phyloP scores from a whole-genome alignment of 2,888 invertebrate species.

The Cerastis rubricosa region DNA sequence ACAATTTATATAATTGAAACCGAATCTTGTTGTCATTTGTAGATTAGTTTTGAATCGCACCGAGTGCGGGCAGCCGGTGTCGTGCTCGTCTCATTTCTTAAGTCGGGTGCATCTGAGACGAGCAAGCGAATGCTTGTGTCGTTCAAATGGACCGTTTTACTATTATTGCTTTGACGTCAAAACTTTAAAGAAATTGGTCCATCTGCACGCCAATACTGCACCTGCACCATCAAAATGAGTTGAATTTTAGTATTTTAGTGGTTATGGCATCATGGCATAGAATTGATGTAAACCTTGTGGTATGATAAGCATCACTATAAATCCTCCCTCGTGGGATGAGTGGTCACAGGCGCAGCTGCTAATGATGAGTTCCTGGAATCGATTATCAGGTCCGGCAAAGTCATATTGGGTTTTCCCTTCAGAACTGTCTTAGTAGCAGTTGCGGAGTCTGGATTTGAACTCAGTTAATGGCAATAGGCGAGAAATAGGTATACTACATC shows the following conservation, averaged over 20 bases:
- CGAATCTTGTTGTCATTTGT: constrained; percentile 47
- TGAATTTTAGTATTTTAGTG: not conserved
- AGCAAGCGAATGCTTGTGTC: not conserved
- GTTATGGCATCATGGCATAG: not conserved
- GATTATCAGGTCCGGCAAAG: not conserved
- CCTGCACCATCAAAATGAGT: not conserved
- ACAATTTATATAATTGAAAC: constrained; percentile 59
- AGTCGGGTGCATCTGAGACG: constrained; percentile 22
- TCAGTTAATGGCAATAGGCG: not conserved
- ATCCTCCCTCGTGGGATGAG: not conserved
- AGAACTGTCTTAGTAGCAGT: not conserved
- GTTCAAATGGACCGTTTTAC: constrained; percentile 17
- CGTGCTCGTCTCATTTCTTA: constrained; percentile 18
- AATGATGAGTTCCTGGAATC: not conserved
- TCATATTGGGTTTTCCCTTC: not conserved
- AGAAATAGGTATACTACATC: no score
- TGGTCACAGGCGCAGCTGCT: not conserved
- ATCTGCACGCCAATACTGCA: not conserved
- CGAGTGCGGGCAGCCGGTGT: constrained; percentile 7
- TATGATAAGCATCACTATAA: not conserved
- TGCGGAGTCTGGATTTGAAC: not conserved
- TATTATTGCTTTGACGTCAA: constrained; percentile 4
- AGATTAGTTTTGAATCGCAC: constrained; percentile 44
- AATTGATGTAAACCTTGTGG: not conserved
- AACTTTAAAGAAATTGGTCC: not conserved